Conservation (phyloP, 2,888 invertebrate species). For the Aleiodes leptofemur region DNA sequence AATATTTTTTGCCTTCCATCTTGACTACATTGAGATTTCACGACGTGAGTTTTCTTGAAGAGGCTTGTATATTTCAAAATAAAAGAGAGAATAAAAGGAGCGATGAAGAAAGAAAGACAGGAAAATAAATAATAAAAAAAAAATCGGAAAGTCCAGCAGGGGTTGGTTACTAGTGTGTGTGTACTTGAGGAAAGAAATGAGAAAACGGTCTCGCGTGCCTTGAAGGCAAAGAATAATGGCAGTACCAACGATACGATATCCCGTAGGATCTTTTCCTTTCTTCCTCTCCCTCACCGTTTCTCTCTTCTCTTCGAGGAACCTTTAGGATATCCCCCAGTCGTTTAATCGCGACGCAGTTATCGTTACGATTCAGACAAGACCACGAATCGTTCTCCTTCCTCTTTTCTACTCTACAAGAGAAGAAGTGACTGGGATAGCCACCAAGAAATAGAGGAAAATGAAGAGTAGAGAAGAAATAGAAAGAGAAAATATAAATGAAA, state of each 20-base stretch:
- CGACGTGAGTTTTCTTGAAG: conserved; percentile 46
- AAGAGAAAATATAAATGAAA: neutral
- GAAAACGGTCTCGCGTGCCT: conserved; percentile 49
- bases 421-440: conserved; percentile 41
- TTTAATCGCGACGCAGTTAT: conserved; percentile 50
- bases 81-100: neutral
- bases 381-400: conserved; percentile 6
- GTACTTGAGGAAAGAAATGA: conserved; percentile 34
- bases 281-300: conserved; percentile 5
- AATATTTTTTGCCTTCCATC: conserved; percentile 28
- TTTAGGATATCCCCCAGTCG: conserved; percentile 39
- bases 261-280: conserved; percentile 34
- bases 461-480: neutral
- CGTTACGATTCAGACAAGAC: conserved; percentile 46
- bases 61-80: conserved; percentile 40
- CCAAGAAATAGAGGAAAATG: conserved; percentile 35
- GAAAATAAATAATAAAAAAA: conserved; percentile 29
- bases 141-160: conserved; percentile 38
- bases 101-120: conserved; percentile 1
- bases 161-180: conserved; percentile 13
- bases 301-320: conserved; percentile 4
- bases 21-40: conserved; percentile 26
- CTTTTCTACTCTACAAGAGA: neutral
- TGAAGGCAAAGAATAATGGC: conserved; percentile 52
- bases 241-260: conserved; percentile 45